Base-by-base conservation (phyloP, 1,140 invertebrate species). In the Heliothis subflexa region DNA sequence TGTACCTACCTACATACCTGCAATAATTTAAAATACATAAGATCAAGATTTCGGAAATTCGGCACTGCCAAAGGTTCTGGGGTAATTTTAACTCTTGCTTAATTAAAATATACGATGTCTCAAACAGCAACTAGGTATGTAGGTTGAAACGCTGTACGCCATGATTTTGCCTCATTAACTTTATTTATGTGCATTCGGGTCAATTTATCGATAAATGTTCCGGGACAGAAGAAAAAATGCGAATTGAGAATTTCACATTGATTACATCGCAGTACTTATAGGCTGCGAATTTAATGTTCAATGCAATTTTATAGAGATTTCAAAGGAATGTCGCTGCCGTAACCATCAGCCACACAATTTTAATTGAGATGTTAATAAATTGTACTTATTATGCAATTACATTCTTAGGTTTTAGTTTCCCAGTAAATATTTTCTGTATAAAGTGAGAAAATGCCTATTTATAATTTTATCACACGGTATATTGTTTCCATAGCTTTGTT, bases 161-260 rank as follows among this genome's bases (percentile, higher is more conserved):
- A 83, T 87, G 84, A 87, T 86, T 89, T 90, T 82, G 81, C 83
- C 83, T 88, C 86, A 89, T 89, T 91, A 87, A 88, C 79, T 87
- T 88, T 88, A 91, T 89, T 89, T 90, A 88, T 87, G 85, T 85
- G 83, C 82, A 76, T 75, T 81, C 86, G 55, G 88, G 81, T 87
- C 84, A 87, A 87, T 89, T 81, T 85, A 89, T 88, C 86, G 88
- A 89, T 85, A 85, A 88, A 88, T 79, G 83, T 86, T 79, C 85
- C 81, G 80, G 70, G 81, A 82, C 78, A 76, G 81, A 81, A 78
- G 76, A 84, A 91, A 88, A 88, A 89, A 88, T 83, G 79, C 78
- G 71, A 84, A 81, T 80, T 82, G 78, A 86, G 83, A 88, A 88
- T 86, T 89, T 89, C 83, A 80, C 78, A 84, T 87, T 86, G 85